Conservation (phyloP, 1,140 invertebrate species). For the Aporrectodea caliginosa region DNA sequence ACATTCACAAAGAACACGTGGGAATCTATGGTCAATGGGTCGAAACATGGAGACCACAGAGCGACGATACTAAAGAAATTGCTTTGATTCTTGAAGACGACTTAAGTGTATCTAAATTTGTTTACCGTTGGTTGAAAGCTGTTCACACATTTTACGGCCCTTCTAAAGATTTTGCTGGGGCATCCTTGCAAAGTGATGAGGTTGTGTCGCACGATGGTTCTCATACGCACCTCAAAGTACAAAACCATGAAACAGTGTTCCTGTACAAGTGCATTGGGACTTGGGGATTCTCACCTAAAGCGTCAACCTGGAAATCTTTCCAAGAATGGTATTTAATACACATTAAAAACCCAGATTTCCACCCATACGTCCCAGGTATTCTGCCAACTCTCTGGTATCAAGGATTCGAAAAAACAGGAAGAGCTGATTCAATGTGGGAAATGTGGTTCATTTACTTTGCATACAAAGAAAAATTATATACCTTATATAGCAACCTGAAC, state of each 20-base stretch:
- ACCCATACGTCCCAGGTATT: constrained; percentile 4
- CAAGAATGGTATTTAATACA: constrained; percentile 13
- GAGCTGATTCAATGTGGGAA: constrained; percentile 38
- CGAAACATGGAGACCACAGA: constrained; percentile 38
- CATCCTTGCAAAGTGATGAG: constrained; percentile 37
- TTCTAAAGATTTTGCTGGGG: constrained; percentile 37
- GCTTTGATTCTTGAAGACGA: constrained; percentile 43
- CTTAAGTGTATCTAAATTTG: constrained; percentile 47
- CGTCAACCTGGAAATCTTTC: constrained; percentile 11
- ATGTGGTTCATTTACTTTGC: constrained; percentile 46
- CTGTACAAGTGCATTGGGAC: constrained; percentile 22
- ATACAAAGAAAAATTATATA: constrained; percentile 33
- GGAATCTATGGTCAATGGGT: constrained; percentile 46
- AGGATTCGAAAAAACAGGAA: constrained; percentile 6
- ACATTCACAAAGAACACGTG: constrained; percentile 37
- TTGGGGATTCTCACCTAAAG: constrained; percentile 25
- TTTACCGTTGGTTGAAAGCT: constrained; percentile 41
- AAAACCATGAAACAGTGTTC: no score
- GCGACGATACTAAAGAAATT: constrained; percentile 37
- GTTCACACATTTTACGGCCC: constrained; percentile 42
- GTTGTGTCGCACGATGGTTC: neutral
- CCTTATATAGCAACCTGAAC: constrained; percentile 19
- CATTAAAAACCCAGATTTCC: no score
- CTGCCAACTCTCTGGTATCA: constrained; percentile 22
- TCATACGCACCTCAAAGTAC: no score